phyloP scores from a whole-genome alignment of 2,113 vertebrate species.

The Microcebus murinus region DNA sequence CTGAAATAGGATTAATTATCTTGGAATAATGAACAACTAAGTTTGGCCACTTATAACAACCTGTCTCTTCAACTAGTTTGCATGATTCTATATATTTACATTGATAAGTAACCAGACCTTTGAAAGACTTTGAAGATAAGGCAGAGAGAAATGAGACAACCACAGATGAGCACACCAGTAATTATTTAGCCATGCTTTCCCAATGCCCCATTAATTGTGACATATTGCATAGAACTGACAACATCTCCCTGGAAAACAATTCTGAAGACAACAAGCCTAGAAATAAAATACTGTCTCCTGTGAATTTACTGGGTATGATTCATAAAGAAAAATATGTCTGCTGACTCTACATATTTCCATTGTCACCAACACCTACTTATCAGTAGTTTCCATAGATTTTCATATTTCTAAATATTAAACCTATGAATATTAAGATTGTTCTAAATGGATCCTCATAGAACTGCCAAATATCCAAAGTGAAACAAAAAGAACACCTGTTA shows the following conservation, averaged over 20 bases:
- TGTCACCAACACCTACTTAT: background rate
- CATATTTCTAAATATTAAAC: slow-evolving; percentile 21
- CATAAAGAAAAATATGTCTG: background rate
- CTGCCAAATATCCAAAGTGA: background rate
- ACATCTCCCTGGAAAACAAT: background rate
- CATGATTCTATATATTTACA: background rate
- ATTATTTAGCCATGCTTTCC: background rate
- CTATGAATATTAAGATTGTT: background rate
- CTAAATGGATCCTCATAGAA: background rate
- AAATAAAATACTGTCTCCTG: background rate
- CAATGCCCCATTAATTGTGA: background rate
- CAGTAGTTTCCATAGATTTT: background rate
- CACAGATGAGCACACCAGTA: background rate
- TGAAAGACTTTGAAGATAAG: background rate
- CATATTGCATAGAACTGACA: background rate
- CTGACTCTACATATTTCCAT: slow-evolving; percentile 1
- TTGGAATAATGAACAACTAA: background rate
- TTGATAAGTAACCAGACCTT: background rate
- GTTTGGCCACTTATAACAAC: background rate
- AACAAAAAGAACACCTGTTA: background rate
- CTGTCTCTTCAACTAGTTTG: background rate
- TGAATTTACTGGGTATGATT: background rate
- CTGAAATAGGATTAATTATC: background rate
- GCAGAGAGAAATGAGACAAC: background rate
- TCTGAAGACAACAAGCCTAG: background rate